Base-by-base conservation (phyloP, 2,888 invertebrate species). In the Trachelus tabidus region DNA sequence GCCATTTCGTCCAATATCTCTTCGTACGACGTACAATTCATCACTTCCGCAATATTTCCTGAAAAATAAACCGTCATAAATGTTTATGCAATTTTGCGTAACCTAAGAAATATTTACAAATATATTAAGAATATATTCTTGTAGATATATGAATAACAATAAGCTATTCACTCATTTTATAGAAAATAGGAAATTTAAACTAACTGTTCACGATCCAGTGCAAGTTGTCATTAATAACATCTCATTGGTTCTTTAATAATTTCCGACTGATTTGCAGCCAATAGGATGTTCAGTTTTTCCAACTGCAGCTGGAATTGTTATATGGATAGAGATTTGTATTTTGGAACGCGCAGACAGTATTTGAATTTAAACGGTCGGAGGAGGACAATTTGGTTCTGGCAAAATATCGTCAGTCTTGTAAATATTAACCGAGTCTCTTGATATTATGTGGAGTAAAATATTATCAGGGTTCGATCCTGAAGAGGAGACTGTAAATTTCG, bases 401-500 rank as follows among this genome's bases (percentile, higher is more conserved):
- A 56, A 56, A 56, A 56, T 56, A 56, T 56, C 40, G 1, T 40
- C 23, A 56, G 23, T 9, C 2, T 56, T 56, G 56, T 23, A 40
- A 40, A 40, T 40, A 40, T 1, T 56, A 9, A 56, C 2, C 9
- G 2, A 9, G 37, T 23, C 15, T 23, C 2, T 56, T 56, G 23
- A 56, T 56, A 56, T 56, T 56, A 56, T 88, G 81, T 92, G 92
- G 91, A 89, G 90, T 80, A 88, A 90, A 81, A 89, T 93, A 30
- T 87, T 87, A 71, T 89, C 91, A 34, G 93, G 92, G 30, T 93
- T 92, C 81, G 91, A 92, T 81, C 84, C 88, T 40, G 92, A 92
- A 1, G 93, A 93, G 81, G 93, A 93, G 88, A 93, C 93, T 15
- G 89, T 92, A 0, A 93, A 93, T 89, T 93, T 93, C 85, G 93